Conservation (phyloP, 2,797 vertebrate species). For the Crocodylus rhombifer region DNA sequence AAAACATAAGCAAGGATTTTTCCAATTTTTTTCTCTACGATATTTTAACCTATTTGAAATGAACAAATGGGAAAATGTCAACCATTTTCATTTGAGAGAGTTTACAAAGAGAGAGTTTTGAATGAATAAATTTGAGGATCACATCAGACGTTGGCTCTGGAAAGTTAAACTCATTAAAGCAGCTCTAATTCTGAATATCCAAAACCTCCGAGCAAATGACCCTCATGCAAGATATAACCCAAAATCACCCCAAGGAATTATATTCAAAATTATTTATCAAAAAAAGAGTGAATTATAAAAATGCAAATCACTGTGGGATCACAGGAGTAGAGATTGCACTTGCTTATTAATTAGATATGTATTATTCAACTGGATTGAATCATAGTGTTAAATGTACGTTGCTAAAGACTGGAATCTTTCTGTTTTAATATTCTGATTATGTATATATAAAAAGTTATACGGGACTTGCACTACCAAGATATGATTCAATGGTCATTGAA, state of each 20-base stretch:
- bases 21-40: background rate
- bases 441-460: background rate
- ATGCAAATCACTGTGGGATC: background rate
- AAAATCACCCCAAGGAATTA: background rate
- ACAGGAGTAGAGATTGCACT: background rate
- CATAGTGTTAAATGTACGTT: background rate
- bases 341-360: background rate
- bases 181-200: background rate
- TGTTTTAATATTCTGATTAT: background rate
- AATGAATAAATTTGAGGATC: background rate
- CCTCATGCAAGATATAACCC: background rate
- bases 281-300: background rate
- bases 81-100: background rate
- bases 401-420: background rate
- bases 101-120: background rate
- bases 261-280: background rate
- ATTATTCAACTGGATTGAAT: background rate
- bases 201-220: background rate
- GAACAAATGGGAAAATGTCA: background rate
- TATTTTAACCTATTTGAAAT: constrained; percentile 15
- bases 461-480: background rate
- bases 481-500: background rate
- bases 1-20: background rate
- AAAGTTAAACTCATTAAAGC: background rate
- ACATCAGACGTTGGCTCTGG: background rate